A percentile compares a stretch with the other conserved stretches of the same genome.
Conservation (phyloP, 2,888 invertebrate species). For the Orthosia incerta region DNA sequence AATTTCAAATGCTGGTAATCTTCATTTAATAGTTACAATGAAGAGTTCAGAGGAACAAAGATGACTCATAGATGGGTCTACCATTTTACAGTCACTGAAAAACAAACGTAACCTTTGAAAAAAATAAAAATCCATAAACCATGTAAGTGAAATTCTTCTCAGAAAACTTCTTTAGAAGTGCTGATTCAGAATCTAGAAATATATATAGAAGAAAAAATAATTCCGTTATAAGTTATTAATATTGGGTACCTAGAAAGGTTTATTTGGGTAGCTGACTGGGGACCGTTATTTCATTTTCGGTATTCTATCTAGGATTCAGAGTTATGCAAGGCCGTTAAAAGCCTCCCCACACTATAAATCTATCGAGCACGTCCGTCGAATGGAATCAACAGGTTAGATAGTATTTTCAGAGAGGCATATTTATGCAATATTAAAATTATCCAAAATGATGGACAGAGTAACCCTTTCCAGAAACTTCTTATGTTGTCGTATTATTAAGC, state of each 20-base stretch:
- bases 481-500: no score
- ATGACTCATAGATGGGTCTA: neutral
- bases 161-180: neutral
- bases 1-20: no score
- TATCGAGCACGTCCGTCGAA: slow-evolving; percentile 37
- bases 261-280: slow-evolving; percentile 11
- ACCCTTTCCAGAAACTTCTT: no score
- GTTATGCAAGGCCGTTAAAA: slow-evolving; percentile 53
- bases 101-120: neutral
- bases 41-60: neutral
- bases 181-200: neutral
- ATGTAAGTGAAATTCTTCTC: neutral
- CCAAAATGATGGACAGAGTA: neutral
- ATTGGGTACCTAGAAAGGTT: slow-evolving; percentile 12
- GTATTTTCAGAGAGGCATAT: slow-evolving; percentile 13
- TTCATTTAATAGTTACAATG: no score
- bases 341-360: slow-evolving; percentile 50
- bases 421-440: slow-evolving; percentile 36
- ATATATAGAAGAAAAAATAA: neutral
- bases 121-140: no score
- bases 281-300: slow-evolving; percentile 43
- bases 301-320: slow-evolving; percentile 38
- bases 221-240: slow-evolving; percentile 13
- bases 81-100: neutral
- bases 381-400: slow-evolving; percentile 49